Percentiles rank a stretch among this genome's conserved stretches.
These are phyloP conservation scores for Alethe diademata DNA, from an alignment of 2,113 vertebrate species.

Conservation along the genomic window DNA sequence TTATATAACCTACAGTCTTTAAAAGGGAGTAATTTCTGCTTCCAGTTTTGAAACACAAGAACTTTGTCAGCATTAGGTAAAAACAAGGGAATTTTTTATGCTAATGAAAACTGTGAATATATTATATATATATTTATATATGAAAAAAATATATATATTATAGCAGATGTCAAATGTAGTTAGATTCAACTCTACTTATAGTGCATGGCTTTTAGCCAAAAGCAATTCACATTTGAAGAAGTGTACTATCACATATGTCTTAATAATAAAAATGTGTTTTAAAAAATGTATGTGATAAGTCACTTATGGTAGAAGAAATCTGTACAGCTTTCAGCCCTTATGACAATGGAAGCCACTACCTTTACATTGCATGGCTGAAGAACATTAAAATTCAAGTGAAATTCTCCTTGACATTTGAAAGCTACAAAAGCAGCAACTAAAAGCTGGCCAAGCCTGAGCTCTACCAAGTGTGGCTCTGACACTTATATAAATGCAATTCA, in stretches of 20 bases:
- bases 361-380: conserved; percentile 50
- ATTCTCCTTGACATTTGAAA: conserved; percentile 62
- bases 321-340: conserved; percentile 69
- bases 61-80: conserved; percentile 8
- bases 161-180: conserved; percentile 75
- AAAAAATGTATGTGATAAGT: conserved; percentile 77
- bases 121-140: conserved; percentile 15
- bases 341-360: conserved; percentile 63
- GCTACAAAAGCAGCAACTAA: conserved; percentile 29
- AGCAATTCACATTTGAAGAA: conserved; percentile 75
- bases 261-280: conserved; percentile 77
- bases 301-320: conserved; percentile 74
- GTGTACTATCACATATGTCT: conserved; percentile 76
- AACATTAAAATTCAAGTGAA: conserved; percentile 67
- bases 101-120: conserved; percentile 25
- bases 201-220: conserved; percentile 77
- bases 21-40: conserved; percentile 8
- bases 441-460: conserved; percentile 19
- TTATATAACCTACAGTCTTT: background rate
- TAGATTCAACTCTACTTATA: conserved; percentile 76
- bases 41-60: conserved; percentile 22
- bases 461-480: background rate
- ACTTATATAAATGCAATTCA: background rate
- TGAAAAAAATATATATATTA: background rate
- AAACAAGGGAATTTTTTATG: conserved; percentile 40